Percentiles rank a stretch among this genome's conserved stretches.
Evolutionary conservation across 2,888 invertebrate genomes (phyloP).

Genomic region (Cephonodes hylas): DNA sequence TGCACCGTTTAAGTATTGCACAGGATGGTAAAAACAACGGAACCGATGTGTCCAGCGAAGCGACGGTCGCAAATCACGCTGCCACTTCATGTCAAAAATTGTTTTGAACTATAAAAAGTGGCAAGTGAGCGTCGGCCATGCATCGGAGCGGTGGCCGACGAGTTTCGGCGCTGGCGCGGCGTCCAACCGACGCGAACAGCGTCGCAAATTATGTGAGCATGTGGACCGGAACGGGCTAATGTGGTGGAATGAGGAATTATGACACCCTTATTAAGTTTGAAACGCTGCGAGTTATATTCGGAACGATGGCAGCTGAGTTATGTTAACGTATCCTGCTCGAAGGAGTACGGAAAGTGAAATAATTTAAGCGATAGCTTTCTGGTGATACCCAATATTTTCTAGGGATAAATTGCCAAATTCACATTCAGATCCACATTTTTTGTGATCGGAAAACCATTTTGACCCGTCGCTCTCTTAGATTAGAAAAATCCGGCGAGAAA

Average conservation of each 20-base stretch:
- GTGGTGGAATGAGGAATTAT: conserved; percentile 3
- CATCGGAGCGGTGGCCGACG: too few species aligned
- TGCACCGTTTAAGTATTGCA: not conserved
- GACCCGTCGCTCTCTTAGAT: too few species aligned
- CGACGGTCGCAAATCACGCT: not conserved
- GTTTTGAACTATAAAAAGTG: not conserved
- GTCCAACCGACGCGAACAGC: not conserved
- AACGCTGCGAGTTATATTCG: not conserved
- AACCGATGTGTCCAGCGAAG: not conserved
- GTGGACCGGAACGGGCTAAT: conserved; percentile 2
- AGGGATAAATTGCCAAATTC: too few species aligned
- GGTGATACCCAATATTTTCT: too few species aligned
- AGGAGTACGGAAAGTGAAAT: not conserved
- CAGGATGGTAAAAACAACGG: not conserved
- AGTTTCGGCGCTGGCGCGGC: not conserved
- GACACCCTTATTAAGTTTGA: not conserved
- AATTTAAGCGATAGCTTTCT: too few species aligned
- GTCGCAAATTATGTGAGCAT: not conserved
- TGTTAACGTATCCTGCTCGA: not conserved
- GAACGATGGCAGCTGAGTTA: not conserved
- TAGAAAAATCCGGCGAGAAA: too few species aligned
- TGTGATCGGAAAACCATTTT: too few species aligned
- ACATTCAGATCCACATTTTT: too few species aligned
- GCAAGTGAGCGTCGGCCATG: not conserved
- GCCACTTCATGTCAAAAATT: not conserved